These are phyloP conservation scores for Drosophila glabriapex DNA, from an alignment of 2,888 invertebrate species.

Conservation along the genomic window DNA sequence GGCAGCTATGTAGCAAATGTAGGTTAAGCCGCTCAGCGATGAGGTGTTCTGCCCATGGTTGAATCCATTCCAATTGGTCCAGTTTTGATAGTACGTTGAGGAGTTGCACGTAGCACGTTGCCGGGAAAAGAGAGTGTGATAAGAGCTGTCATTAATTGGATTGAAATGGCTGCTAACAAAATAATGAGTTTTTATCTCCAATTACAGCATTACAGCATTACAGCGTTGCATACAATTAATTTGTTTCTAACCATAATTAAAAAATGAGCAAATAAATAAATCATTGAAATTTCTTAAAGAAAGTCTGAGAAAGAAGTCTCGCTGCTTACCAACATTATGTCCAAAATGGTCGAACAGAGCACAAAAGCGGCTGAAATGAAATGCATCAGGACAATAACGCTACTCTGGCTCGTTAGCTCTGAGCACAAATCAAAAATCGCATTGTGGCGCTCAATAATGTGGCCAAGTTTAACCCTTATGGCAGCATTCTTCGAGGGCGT, in stretches of 20 bases:
- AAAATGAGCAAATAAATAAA: not conserved
- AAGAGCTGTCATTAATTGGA: conserved; percentile 48
- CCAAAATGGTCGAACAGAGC: conserved; percentile 83
- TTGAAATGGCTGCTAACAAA: conserved; percentile 17
- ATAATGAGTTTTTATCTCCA: conserved; percentile 6
- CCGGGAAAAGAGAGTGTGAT: conserved; percentile 17
- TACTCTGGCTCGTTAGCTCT: conserved; percentile 78
- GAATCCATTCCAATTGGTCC: conserved; percentile 16
- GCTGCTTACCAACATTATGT: conserved; percentile 82
- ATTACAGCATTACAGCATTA: conserved; percentile 8
- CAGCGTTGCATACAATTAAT: not conserved
- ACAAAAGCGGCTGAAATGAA: conserved; percentile 84
- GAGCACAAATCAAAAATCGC: conserved; percentile 83
- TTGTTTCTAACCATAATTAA: not conserved
- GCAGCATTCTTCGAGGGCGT: conserved; percentile 66
- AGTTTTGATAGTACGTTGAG: conserved; percentile 1
- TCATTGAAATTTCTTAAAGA: not conserved
- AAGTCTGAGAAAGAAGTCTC: no score
- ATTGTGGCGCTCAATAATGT: conserved; percentile 80
- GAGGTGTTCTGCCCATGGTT: conserved; percentile 73
- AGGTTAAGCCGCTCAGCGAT: conserved; percentile 78
- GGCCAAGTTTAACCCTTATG: conserved; percentile 63
- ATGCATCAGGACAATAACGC: conserved; percentile 83
- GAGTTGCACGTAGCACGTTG: not conserved
- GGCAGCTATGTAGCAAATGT: conserved; percentile 81